Conservation (phyloP, 2,113 vertebrate species). For the Chaetops frenatus region DNA sequence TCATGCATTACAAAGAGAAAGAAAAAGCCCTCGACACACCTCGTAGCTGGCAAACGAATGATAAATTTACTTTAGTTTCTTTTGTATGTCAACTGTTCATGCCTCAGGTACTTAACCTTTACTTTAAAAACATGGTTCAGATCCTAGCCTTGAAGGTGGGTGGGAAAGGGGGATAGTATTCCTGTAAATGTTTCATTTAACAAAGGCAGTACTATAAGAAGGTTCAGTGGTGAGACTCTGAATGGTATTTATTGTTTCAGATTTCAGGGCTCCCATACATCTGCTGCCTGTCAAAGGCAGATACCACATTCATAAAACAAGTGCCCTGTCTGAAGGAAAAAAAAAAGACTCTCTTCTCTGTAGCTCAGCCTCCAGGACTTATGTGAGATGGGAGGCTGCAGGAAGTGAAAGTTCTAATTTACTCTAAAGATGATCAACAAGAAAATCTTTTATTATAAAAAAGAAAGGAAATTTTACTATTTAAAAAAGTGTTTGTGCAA, state of each 20-base stretch:
- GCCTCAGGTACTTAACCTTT: slow-evolving; percentile 75
- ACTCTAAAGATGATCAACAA: not conserved
- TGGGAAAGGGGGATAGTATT: slow-evolving; percentile 66
- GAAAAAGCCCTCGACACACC: slow-evolving; percentile 55
- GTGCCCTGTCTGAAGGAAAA: slow-evolving; percentile 67
- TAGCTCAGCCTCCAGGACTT: not conserved
- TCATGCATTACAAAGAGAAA: slow-evolving; percentile 60
- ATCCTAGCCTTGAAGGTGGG: slow-evolving; percentile 47
- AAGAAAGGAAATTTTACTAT: not conserved
- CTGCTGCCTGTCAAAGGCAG: slow-evolving; percentile 89
- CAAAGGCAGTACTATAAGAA: slow-evolving; percentile 79
- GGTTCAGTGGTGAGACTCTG: slow-evolving; percentile 62
- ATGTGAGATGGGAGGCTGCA: not conserved
- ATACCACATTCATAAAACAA: slow-evolving; percentile 80
- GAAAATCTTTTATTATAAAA: not conserved
- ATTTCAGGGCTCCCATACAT: slow-evolving; percentile 80
- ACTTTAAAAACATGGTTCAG: slow-evolving; percentile 70
- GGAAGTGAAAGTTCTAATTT: slow-evolving; percentile 41
- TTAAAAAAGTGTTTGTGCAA: not conserved
- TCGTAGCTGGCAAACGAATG: slow-evolving; percentile 54
- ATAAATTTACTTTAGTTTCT: slow-evolving; percentile 68
- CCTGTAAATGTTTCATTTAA: slow-evolving; percentile 83
- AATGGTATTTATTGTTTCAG: slow-evolving; percentile 92
- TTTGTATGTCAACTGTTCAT: slow-evolving; percentile 70
- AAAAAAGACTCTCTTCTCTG: not conserved